Base-by-base conservation (phyloP, 2,888 invertebrate genomes). In the Teleiodes luculella region DNA sequence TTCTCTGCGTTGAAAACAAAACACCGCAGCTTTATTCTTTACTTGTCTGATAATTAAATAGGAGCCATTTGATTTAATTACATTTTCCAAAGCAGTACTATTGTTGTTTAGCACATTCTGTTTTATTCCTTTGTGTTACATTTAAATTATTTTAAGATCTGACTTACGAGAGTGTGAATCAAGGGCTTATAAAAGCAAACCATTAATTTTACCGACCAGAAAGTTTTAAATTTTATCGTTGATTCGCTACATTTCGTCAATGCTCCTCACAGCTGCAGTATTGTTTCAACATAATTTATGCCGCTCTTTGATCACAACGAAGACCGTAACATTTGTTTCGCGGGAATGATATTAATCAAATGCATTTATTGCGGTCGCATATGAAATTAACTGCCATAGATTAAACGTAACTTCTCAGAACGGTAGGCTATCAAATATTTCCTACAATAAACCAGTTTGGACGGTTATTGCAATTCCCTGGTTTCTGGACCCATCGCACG, bases 301-400 rank as follows among this genome's bases (percentile, higher is more conserved):
- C 68, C 62, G 67, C 65, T 65, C 76, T 76, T 76, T 83, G 86
- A 86, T 86, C 86, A 78, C 74, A 72, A 69, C 67, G 69, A 69
- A 68, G 65, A 63, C 74, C 78, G 78, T 80, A 78, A 78, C 79
- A 81, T 83, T 84, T 80, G 82, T 81, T 83, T 81, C 79, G 77
- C 78, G 70, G 72, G 80, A 82, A 84, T 81, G 75, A 70, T 81
- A 86, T 87, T 84, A 86, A 87, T 86, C 86, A 87, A 86, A 86
- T 70, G 66, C 85, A 78, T 86, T 86, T 85, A 87, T 80, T 78
- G 81, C 85, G 81, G 80, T 79, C 80, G 68, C 77, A 76, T 81
- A 72, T 72, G 67, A 75, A 77, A 82, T 85, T 85, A 83, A 83
- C 80, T 80, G 73, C 78, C 74, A 28, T 43, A 78, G 77, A 83